These are phyloP conservation scores for Diuraphis noxia DNA, from an alignment of 1,140 invertebrate species.

Conservation along the genomic window DNA sequence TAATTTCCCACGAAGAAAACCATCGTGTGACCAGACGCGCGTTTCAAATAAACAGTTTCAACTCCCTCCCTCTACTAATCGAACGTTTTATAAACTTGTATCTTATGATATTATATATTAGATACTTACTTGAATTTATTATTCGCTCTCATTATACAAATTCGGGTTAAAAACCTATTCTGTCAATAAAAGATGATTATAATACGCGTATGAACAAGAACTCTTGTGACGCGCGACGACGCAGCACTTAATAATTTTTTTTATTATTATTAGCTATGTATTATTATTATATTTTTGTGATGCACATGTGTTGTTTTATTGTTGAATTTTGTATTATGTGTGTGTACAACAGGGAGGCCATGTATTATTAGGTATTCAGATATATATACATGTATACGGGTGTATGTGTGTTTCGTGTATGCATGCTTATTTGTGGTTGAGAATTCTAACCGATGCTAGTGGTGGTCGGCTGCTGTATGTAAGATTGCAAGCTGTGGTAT, in stretches of 20 bases:
- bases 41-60: not conserved
- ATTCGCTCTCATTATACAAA: not conserved
- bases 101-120: not conserved
- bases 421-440: not conserved
- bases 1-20: slow-evolving; percentile 36
- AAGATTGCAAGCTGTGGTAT: slow-evolving; percentile 27
- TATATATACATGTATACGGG: too few species aligned
- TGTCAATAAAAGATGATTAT: not conserved
- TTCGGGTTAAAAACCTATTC: not conserved
- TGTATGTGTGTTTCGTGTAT: not conserved
- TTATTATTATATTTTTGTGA: not conserved
- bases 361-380: not conserved
- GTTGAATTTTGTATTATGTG: not conserved
- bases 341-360: not conserved
- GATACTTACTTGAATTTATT: slow-evolving; percentile 5
- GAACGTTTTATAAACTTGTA: not conserved
- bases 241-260: not conserved
- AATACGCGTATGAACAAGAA: not conserved
- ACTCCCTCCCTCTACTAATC: not conserved
- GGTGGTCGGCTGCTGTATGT: not conserved
- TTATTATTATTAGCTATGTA: not conserved
- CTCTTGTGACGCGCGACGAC: not conserved
- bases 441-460: slow-evolving; percentile 12
- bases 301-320: slow-evolving; percentile 27
- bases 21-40: not conserved